A percentile compares a stretch with the other conserved stretches of the same genome.
phyloP scores from a whole-genome alignment of 2,888 invertebrate species.

The Nycteola revayana region DNA sequence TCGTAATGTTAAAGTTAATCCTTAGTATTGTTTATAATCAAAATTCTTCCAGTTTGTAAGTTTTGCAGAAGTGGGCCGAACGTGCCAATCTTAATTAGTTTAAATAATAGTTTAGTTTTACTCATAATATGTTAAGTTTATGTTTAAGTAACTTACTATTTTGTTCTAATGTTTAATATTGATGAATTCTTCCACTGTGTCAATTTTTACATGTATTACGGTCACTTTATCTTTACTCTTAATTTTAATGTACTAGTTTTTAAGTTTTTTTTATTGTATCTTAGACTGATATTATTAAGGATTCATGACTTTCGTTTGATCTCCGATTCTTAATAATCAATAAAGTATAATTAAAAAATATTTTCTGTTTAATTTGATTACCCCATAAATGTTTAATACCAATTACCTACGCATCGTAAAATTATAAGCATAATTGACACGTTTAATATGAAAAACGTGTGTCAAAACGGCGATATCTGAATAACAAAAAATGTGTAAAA shows the following conservation, averaged over 20 bases:
- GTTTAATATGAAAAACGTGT: slow-evolving; percentile 9
- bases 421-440: background rate
- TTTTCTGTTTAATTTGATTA: slow-evolving; percentile 18
- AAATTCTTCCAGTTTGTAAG: slow-evolving; percentile 30
- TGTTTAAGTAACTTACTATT: slow-evolving; percentile 30
- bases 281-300: slow-evolving; percentile 71
- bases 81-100: slow-evolving; percentile 64
- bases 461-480: slow-evolving; percentile 1
- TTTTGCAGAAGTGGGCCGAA: slow-evolving; percentile 64
- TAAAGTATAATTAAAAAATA: slow-evolving; percentile 39
- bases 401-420: slow-evolving; percentile 6
- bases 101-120: slow-evolving; percentile 11
- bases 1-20: slow-evolving; percentile 13
- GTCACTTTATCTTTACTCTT: slow-evolving; percentile 20
- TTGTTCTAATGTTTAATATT: slow-evolving; percentile 23
- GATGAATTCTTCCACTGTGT: slow-evolving; percentile 62
- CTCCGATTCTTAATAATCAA: slow-evolving; percentile 72
- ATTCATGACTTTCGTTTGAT: slow-evolving; percentile 80
- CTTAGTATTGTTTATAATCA: slow-evolving; percentile 19
- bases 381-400: too few relatives aligned
- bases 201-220: slow-evolving; percentile 34
- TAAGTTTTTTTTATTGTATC: slow-evolving; percentile 28
- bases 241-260: slow-evolving; percentile 26
- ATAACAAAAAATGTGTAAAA: too few relatives aligned
- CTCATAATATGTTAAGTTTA: slow-evolving; percentile 17